Conservation (phyloP, 1,140 invertebrate genomes). For the Solen grandis region DNA sequence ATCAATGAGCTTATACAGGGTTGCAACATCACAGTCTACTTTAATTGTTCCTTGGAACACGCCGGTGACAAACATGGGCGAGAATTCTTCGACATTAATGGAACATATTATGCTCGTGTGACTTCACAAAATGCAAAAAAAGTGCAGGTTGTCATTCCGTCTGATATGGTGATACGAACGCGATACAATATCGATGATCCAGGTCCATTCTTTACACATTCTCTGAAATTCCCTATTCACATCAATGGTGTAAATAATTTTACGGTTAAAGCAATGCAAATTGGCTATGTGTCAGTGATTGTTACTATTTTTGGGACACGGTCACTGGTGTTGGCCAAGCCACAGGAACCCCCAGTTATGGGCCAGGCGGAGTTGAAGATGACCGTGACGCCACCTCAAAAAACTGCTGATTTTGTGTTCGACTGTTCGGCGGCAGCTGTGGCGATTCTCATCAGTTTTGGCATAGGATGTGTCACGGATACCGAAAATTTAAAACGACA, state of each 20-base stretch:
- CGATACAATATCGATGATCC: constrained; percentile 52
- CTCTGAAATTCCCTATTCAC: constrained; percentile 62
- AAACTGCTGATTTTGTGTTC: constrained; percentile 76
- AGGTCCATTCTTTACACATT: constrained; percentile 48
- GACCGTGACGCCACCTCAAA: constrained; percentile 62
- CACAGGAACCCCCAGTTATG: constrained; percentile 57
- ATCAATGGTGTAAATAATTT: constrained; percentile 72
- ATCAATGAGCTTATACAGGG: constrained; percentile 50
- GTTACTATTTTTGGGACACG: constrained; percentile 69
- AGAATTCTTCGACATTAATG: constrained; percentile 1
- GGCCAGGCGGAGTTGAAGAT: constrained; percentile 66
- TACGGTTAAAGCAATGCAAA: constrained; percentile 73
- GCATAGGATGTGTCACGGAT: constrained; percentile 77
- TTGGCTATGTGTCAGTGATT: constrained; percentile 73
- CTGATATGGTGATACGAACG: constrained; percentile 52
- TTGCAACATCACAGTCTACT: constrained; percentile 52
- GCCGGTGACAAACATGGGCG: constrained; percentile 27
- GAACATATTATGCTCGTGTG: constrained; percentile 35
- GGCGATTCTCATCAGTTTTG: constrained; percentile 78
- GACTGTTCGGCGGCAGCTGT: constrained; percentile 74
- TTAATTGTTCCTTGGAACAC: constrained; percentile 48
- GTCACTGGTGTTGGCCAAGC: constrained; percentile 56
- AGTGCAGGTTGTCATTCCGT: constrained; percentile 50
- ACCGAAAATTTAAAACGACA: constrained; percentile 74
- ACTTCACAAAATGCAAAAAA: constrained; percentile 29